These are phyloP conservation scores for Trachelus stipa DNA, from an alignment of 2,888 invertebrate genomes.

Conservation along the genomic window DNA sequence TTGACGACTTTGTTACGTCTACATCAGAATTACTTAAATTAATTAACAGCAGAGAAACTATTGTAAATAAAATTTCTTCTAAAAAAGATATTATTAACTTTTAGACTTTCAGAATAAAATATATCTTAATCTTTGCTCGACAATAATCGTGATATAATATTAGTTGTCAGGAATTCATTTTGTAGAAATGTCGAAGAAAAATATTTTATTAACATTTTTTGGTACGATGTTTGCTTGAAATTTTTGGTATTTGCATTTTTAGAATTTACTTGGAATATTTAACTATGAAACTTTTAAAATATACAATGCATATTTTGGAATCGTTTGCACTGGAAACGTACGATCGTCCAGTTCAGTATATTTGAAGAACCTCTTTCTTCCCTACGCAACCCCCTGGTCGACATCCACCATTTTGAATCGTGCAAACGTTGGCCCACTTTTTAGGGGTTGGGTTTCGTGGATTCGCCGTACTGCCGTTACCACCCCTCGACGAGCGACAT, in stretches of 20 bases:
- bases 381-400: not conserved
- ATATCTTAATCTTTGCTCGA: too few species aligned
- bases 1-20: not conserved
- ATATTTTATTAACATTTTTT: not conserved
- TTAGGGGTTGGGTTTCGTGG: slow-evolving; percentile 49
- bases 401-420: slow-evolving; percentile 54
- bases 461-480: slow-evolving; percentile 36
- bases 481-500: slow-evolving; percentile 52
- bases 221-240: too few species aligned
- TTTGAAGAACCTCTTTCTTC: not conserved
- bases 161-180: not conserved
- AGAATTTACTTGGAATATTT: not conserved
- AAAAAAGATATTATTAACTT: not conserved
- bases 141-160: too few species aligned
- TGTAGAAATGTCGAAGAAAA: not conserved
- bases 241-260: too few species aligned
- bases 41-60: not conserved
- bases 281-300: not conserved
- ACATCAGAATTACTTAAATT: not conserved
- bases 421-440: slow-evolving; percentile 55
- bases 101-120: too few species aligned
- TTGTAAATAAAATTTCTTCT: not conserved
- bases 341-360: not conserved
- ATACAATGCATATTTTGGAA: not conserved
- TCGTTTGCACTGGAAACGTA: not conserved